Evolutionary conservation across 2,797 vertebrate genomes (phyloP), one percentile per base, ranked within the genome.

Genomic region (Thripadectes ignobilis): DNA sequence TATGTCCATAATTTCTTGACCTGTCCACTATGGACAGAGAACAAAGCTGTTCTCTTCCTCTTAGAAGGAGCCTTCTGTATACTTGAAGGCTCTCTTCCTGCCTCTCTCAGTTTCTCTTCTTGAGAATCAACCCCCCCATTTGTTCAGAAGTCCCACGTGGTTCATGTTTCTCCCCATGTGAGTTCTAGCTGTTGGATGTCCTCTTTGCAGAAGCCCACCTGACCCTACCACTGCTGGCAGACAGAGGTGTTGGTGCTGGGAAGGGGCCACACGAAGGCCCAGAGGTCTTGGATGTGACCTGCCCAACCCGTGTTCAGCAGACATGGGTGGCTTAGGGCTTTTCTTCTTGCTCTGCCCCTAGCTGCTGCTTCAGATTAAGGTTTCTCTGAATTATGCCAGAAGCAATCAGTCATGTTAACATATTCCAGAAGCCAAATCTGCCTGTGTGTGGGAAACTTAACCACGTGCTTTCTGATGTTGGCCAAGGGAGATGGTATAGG

Each of bases 321-420:
- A 10, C 46, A 59, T 26, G 69, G 66, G 39, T 77, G 73, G 26
- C 52, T 77, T 45, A 51, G 39, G 58, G 43, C 55, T 86, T 59
- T 69, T 46, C 65, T 74, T 66, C 63, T 85, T 13, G 18, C 21
- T 49, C 63, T 93, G 38, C 57, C 83, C 46, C 2, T 18, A 39
- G 78, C 72, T 93, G 75, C 88, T 94, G 85, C 73, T 88, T 86
- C 93, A 69, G 76, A 78, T 95, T 84, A 93, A 75, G 36, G 41
- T 45, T 88, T 48, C 66, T 86, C 71, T 58, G 76, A 74, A 65
- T 79, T 85, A 77, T 63, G 67, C 63, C 74, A 90, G 79, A 57
- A 90, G 76, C 83, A 76, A 90, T 94, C 93, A 84, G 48, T 95
- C 94, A 91, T 3, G 29, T 76, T 89, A 95, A 96, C 91, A 24